Evolutionary conservation across 2,797 vertebrate genomes (phyloP).

Genomic region (Okamejei kenojei): DNA sequence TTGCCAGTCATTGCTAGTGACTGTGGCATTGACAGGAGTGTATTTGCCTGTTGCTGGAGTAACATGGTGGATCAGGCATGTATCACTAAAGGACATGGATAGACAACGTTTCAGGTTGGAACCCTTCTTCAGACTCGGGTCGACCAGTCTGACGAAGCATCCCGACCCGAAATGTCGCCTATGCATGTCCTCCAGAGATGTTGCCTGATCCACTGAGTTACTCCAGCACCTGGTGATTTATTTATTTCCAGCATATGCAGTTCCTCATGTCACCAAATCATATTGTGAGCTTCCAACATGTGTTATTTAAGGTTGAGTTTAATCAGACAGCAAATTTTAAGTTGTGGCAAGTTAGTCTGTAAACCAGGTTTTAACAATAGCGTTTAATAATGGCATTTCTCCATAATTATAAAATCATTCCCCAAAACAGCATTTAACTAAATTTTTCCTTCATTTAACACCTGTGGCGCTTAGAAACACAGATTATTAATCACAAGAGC

Average conservation of each 20-base stretch:
- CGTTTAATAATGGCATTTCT: constrained; percentile 17
- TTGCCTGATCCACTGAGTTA: no score
- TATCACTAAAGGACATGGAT: no score
- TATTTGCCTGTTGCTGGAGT: neutral
- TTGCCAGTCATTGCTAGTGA: neutral
- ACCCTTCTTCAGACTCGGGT: no score
- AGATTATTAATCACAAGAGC: neutral
- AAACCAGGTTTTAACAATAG: constrained; percentile 27
- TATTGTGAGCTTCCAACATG: no score
- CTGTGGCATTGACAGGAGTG: neutral
- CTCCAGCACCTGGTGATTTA: no score
- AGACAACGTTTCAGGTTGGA: no score
- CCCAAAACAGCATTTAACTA: neutral
- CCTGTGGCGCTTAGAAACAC: neutral
- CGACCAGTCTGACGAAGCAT: no score
- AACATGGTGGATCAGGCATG: no score
- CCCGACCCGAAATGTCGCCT: no score
- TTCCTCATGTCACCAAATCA: no score
- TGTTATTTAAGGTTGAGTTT: neutral
- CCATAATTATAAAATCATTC: constrained; percentile 1
- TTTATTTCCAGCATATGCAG: no score
- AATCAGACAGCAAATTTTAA: neutral
- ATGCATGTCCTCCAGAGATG: no score
- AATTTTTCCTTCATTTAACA: neutral
- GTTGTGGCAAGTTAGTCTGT: neutral